A percentile compares a stretch with the other conserved stretches of the same genome.
These are phyloP conservation scores for Actinia tenebrosa DNA, from an alignment of 64 coral and sea anemone species.

Conservation along the genomic window DNA sequence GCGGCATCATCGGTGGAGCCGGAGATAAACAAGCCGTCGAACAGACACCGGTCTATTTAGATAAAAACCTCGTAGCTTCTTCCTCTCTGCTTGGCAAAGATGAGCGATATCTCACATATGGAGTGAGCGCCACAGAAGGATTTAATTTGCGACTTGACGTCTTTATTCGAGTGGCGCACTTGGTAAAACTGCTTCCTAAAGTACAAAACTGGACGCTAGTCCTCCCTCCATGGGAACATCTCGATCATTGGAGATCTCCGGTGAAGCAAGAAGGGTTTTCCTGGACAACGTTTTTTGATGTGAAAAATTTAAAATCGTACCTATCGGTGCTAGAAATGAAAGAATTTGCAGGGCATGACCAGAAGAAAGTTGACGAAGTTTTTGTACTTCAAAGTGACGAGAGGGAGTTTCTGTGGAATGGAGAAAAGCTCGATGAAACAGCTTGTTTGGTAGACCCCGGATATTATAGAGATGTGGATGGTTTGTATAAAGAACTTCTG, in stretches of 20 bases:
- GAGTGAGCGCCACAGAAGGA: constrained; percentile 41
- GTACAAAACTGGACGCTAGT: constrained; percentile 58
- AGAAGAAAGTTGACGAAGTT: constrained; percentile 46
- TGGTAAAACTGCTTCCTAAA: constrained; percentile 40
- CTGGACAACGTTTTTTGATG: constrained; percentile 51
- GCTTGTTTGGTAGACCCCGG: constrained; percentile 47
- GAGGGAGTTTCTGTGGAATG: neutral
- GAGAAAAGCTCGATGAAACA: constrained; percentile 24
- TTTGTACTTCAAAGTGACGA: constrained; percentile 42
- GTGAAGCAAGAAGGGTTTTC: constrained; percentile 37
- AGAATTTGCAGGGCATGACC: constrained; percentile 28
- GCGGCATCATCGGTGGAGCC: neutral
- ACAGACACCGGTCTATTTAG: neutral
- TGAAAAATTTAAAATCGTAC: constrained; percentile 50
- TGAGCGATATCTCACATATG: constrained; percentile 42
- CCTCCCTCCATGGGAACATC: constrained; percentile 63
- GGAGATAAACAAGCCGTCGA: neutral
- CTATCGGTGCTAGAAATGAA: constrained; percentile 36
- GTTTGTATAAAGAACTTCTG: constrained; percentile 36
- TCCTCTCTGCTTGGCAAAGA: neutral
- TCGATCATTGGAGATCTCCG: constrained; percentile 58
- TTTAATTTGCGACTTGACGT: constrained; percentile 59
- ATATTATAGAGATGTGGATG: constrained; percentile 47
- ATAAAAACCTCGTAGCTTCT: neutral
- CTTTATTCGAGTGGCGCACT: constrained; percentile 53